phyloP scores from a whole-genome alignment of 2,888 invertebrate species.

The Ctena decussata region DNA sequence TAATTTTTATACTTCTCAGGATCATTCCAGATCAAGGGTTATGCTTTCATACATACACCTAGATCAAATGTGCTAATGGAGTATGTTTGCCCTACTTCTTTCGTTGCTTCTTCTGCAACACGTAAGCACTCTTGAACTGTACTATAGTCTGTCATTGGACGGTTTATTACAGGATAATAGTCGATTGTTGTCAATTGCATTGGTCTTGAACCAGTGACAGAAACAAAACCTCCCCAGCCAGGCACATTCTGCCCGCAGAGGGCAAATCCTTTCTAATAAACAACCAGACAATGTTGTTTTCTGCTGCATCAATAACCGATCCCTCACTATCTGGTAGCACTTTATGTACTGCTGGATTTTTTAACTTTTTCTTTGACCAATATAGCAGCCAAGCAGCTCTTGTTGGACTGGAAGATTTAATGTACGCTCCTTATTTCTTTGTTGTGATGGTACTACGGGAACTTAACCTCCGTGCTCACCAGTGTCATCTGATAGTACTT shows the following conservation, averaged over 20 bases:
- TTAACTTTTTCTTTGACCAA: slow-evolving; percentile 39
- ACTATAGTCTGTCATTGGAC: slow-evolving; percentile 20
- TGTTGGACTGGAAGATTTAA: slow-evolving; percentile 12
- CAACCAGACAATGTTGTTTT: slow-evolving; percentile 2
- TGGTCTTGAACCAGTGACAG: slow-evolving; percentile 50
- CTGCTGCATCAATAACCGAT: not conserved
- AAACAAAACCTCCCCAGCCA: slow-evolving; percentile 61
- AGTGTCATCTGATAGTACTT: too few species aligned
- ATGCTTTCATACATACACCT: slow-evolving; percentile 69
- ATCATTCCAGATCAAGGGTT: slow-evolving; percentile 52
- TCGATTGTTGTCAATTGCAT: slow-evolving; percentile 59
- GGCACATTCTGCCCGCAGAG: slow-evolving; percentile 35
- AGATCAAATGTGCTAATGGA: slow-evolving; percentile 10
- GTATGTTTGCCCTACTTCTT: slow-evolving; percentile 62
- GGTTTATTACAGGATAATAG: slow-evolving; percentile 68
- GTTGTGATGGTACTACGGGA: not conserved
- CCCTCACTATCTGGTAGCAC: slow-evolving; percentile 8
- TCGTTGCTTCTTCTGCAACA: slow-evolving; percentile 44
- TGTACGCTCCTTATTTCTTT: slow-evolving; percentile 3
- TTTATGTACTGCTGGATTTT: not conserved
- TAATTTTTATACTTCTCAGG: slow-evolving; percentile 20
- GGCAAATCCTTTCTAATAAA: slow-evolving; percentile 9
- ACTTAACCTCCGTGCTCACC: too few species aligned
- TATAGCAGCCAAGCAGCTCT: slow-evolving; percentile 44
- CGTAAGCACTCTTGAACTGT: slow-evolving; percentile 64